These are phyloP conservation scores for Zaprionus camerounensis DNA, from an alignment of 1,140 invertebrate genomes.

Conservation along the genomic window DNA sequence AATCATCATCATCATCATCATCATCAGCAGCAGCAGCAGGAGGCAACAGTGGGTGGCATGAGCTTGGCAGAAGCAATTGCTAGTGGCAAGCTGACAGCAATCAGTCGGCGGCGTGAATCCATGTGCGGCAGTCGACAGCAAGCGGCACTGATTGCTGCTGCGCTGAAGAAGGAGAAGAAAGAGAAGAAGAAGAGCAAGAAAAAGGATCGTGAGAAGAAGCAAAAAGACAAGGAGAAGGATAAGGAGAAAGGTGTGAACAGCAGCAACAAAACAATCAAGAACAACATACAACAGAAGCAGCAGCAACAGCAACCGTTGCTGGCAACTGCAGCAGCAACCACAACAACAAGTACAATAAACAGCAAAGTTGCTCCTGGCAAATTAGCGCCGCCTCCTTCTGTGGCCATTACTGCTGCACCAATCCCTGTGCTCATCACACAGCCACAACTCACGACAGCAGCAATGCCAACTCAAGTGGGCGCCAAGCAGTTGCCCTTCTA, in stretches of 20 bases:
- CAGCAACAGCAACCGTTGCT: constrained; percentile 4
- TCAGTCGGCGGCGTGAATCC: constrained; percentile 59
- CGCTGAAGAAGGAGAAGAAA: constrained; percentile 67
- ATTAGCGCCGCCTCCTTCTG: constrained; percentile 11
- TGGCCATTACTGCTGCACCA: constrained; percentile 37
- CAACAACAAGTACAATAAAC: constrained; percentile 4
- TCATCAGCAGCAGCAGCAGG: constrained; percentile 29
- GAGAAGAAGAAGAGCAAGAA: constrained; percentile 73
- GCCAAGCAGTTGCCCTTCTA: constrained; percentile 65
- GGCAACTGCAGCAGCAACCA: background rate
- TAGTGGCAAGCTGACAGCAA: constrained; percentile 60
- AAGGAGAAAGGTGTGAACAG: constrained; percentile 32
- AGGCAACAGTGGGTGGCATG: constrained; percentile 36
- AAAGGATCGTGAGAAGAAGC: constrained; percentile 73
- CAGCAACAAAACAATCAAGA: constrained; percentile 13
- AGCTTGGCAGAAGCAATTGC: constrained; percentile 67
- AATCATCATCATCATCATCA: constrained; percentile 67
- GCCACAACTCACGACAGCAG: constrained; percentile 15
- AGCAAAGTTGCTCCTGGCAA: background rate
- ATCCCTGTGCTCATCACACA: constrained; percentile 51
- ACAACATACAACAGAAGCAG: constrained; percentile 35
- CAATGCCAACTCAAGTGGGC: background rate
- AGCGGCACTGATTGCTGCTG: constrained; percentile 59
- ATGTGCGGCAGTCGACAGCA: constrained; percentile 71
- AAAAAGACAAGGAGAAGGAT: constrained; percentile 57